Conservation (phyloP, 1,140 invertebrate genomes). For the Aphaenogaster ashmeadi region DNA sequence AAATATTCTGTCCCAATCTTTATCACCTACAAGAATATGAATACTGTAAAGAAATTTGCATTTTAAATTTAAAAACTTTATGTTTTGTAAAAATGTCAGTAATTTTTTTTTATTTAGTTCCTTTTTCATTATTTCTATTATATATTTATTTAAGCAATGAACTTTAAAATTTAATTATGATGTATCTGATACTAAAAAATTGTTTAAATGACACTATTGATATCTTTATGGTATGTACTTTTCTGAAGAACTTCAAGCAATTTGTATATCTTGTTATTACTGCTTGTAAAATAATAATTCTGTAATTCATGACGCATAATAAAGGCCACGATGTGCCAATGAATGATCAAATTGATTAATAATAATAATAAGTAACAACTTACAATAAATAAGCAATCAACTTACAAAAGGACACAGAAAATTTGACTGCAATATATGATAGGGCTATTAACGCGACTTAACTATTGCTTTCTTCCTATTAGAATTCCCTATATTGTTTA, state of each 20-base stretch:
- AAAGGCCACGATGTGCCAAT: neutral
- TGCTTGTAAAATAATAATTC: neutral
- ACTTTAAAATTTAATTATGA: conserved; percentile 5
- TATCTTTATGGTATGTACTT: neutral
- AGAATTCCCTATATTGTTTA: no score
- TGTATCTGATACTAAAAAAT: neutral
- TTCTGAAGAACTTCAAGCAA: neutral
- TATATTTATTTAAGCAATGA: neutral
- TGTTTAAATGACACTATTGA: neutral
- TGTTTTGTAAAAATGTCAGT: neutral
- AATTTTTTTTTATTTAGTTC: neutral
- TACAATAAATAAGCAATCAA: no score
- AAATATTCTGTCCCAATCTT: neutral
- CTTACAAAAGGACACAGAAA: no score
- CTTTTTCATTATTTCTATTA: neutral
- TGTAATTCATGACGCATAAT: neutral
- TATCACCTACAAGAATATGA: neutral
- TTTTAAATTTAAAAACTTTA: neutral
- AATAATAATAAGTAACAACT: neutral
- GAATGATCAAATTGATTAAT: neutral
- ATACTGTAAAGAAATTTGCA: neutral
- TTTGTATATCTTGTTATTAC: neutral
- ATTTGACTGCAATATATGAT: no score
- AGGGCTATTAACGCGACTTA: no score
- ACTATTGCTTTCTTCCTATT: no score